Evolutionary conservation across 2,888 invertebrate species (phyloP), one percentile per base, ranked within the genome.

Genomic region (Laothoe populi): DNA sequence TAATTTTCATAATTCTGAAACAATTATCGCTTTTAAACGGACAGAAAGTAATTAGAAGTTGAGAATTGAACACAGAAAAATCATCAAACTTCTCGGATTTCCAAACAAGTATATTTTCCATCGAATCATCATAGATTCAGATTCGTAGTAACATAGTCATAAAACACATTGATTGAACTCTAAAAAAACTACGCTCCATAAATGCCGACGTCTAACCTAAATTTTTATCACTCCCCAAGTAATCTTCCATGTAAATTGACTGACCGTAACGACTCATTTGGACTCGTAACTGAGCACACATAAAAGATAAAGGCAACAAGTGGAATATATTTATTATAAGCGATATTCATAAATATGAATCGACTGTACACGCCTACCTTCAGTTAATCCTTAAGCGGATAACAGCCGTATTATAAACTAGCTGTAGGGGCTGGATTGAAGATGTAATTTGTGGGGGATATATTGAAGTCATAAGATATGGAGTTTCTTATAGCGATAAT

Each of bases 261-360:
- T 42, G 58, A 24, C 48, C 48, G 13, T 40, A 60, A 38, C 40
- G 40, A 46, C 48, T 26, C 24, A 60, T 60, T 60, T 60, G 4
- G 48, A 60, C 46, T 46, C 61, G 44, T 62, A 62, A 57, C 57
- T 68, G 68, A 68, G 68, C 69, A 66, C 61, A 67, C 65, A 61
- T 65, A 68, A 68, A 68, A 63, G 68, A 70, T 70, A 68, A 67
- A 66, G 61, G 61, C 46, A 62, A 57, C 61, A 62, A 46, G 61
- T 62, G 61, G 57, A 57, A 57, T 57, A 62, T 46, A 38, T 59
- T 59, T 59, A 59, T 57, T 62, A 57, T 45, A 57, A 45, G 35
- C 57, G 44, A 62, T 45, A 62, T 44, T 45, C 61, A 62, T 62
- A 62, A 62, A 62, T 62, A 57, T 57, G 38, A 57, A 57, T 62